These are phyloP conservation scores for Anastrepha obliqua DNA, from an alignment of 1,140 invertebrate genomes.

Conservation along the genomic window DNA sequence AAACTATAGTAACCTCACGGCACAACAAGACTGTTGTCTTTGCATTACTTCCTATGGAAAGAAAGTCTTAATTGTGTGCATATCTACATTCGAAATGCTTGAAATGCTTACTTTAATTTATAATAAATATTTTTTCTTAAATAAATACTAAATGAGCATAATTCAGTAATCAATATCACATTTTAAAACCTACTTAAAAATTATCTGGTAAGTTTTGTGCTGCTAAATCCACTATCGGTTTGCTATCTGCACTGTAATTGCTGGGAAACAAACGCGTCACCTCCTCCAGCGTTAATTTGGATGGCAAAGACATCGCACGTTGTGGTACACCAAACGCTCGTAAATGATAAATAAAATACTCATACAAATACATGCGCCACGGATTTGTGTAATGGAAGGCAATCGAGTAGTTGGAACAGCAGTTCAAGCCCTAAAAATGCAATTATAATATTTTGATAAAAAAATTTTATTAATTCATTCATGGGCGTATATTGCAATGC, in stretches of 20 bases:
- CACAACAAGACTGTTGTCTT: too few species aligned
- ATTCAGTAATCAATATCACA: conserved; percentile 11
- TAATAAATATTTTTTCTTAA: conserved; percentile 42
- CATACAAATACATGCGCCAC: conserved; percentile 95
- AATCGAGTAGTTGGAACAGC: conserved; percentile 96
- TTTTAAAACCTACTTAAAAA: conserved; percentile 59
- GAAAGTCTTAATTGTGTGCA: too few species aligned
- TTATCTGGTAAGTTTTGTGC: conserved; percentile 61
- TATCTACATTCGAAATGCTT: neutral
- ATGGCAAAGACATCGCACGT: conserved; percentile 44
- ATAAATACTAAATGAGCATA: neutral
- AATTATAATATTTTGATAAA: conserved; percentile 46
- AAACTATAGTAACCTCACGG: too few species aligned
- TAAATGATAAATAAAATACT: conserved; percentile 97
- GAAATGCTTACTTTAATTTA: neutral
- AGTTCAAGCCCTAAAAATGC: conserved; percentile 87
- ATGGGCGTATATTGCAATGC: neutral
- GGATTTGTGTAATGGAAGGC: conserved; percentile 97
- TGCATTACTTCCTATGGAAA: too few species aligned
- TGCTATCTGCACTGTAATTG: conserved; percentile 61
- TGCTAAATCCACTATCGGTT: conserved; percentile 62
- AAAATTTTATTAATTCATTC: neutral
- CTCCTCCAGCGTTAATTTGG: conserved; percentile 54
- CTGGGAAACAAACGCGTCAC: conserved; percentile 62
- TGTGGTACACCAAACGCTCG: conserved; percentile 85